Evolutionary conservation across 2,113 vertebrate species (phyloP), one percentile per base, ranked within the genome.

Genomic region (Pongo pygmaeus): DNA sequence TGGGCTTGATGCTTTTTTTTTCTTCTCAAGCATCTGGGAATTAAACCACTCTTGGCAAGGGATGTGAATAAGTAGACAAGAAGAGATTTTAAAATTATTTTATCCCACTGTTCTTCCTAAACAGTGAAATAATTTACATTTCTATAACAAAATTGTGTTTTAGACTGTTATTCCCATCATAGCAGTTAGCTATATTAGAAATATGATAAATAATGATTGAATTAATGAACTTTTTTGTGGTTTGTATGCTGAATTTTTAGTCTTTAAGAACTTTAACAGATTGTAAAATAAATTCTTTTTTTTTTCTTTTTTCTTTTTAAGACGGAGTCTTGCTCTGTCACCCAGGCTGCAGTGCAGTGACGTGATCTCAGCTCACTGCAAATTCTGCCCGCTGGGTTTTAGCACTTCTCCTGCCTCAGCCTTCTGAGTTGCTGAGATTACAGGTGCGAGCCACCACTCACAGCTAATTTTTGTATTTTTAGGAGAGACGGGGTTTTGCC

Each of bases 41-140:
- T 85, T 88, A 92, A 93, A 67, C 5, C 4, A 67, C 67, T 95
- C 30, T 94, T 94, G 57, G 77, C 27, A 81, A 94, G 8, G 23
- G 14, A 85, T 59, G 8, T 85, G 40, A 94, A 78, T 93, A 89
- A 80, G 43, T 81, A 88, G 88, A 83, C 2, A 74, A 50, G 32
- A 84, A 85, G 43, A 50, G 17, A 59, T 11, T 57, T 90, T 96
- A 78, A 84, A 81, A 80, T 81, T 64, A 14, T 13, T 79, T 48
- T 32, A 92, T 90, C 20, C 32, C 55, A 67, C 59, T 88, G 2
- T 72, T 94, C 57, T 84, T 74, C 40, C 23, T 11, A 93, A 91
- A 57, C 8, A 83, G 27, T 74, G 35, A 75, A 93, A n/a, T 57
- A 57, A 64, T 93, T 93, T 91, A 6, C 40, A 95, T 95, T 94